Evolutionary conservation across 2,888 invertebrate genomes (phyloP).

Genomic region (Eupelmus urozonus): DNA sequence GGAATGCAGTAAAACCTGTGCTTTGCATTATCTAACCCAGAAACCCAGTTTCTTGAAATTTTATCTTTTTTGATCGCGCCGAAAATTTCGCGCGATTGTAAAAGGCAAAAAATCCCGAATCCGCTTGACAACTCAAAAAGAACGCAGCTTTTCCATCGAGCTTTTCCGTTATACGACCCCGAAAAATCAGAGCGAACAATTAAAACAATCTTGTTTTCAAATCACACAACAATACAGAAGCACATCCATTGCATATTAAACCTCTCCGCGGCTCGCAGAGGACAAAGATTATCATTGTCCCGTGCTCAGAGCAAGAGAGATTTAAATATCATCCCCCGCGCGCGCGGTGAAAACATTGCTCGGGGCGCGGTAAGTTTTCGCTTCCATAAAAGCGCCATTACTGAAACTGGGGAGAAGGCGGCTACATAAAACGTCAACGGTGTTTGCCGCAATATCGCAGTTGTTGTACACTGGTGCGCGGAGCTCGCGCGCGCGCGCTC

Average conservation of each 20-base stretch:
- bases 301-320: too few relatives aligned
- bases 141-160: too few relatives aligned
- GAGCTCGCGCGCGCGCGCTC: neutral
- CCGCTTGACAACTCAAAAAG: too few relatives aligned
- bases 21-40: slow-evolving; percentile 20
- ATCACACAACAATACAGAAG: neutral
- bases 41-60: slow-evolving; percentile 36
- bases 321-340: slow-evolving; percentile 44
- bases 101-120: neutral
- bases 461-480: slow-evolving; percentile 14
- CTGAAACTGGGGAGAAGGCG: slow-evolving; percentile 47
- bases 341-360: neutral
- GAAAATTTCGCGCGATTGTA: neutral
- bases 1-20: slow-evolving; percentile 16
- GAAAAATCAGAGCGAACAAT: too few relatives aligned
- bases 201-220: slow-evolving; percentile 3
- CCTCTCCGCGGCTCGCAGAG: neutral
- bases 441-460: slow-evolving; percentile 55
- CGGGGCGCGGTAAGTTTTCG: slow-evolving; percentile 52
- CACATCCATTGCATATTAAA: slow-evolving; percentile 13
- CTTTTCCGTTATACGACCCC: too few relatives aligned
- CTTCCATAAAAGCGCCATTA: slow-evolving; percentile 59
- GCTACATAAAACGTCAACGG: slow-evolving; percentile 56
- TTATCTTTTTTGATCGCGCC: neutral
- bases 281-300: slow-evolving; percentile 38